Conservation (phyloP, 2,797 vertebrate species). For the Sarcoramphus papa region DNA sequence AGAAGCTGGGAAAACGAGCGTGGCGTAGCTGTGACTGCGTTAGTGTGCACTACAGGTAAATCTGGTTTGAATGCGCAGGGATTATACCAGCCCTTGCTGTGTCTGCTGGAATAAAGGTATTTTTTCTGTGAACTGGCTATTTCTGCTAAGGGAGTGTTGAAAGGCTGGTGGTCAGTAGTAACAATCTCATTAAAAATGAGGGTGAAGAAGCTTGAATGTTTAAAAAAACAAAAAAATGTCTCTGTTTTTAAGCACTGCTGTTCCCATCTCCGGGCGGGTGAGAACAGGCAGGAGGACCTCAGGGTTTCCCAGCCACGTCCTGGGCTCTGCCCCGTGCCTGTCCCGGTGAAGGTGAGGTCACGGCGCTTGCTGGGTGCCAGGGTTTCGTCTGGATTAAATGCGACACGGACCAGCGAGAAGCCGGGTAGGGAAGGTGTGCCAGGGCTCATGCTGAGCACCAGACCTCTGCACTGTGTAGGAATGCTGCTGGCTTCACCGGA, state of each 20-base stretch:
- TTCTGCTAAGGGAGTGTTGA: not conserved
- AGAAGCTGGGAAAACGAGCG: not conserved
- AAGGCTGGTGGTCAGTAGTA: not conserved
- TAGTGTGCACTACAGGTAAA: not conserved
- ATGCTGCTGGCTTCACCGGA: rapidly evolving
- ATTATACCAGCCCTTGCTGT: not conserved
- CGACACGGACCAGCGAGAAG: rapidly evolving
- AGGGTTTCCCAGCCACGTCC: not conserved
- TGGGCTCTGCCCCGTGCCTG: not conserved
- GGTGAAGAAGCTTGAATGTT: not conserved
- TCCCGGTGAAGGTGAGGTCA: not conserved
- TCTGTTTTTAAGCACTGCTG: not conserved
- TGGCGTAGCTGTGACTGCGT: rapidly evolving
- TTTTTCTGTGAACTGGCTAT: not conserved
- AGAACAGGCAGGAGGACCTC: not conserved
- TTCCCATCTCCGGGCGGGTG: not conserved
- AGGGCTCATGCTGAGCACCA: rapidly evolving
- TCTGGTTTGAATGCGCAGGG: not conserved
- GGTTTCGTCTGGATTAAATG: not conserved
- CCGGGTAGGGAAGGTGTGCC: rapidly evolving
- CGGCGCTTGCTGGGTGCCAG: not conserved
- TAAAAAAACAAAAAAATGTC: too few relatives aligned
- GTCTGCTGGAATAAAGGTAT: not conserved
- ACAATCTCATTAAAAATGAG: rapidly evolving
- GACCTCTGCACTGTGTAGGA: rapidly evolving